Evolutionary conservation across 2,113 vertebrate genomes (phyloP).

Genomic region (Polyodon spathula): DNA sequence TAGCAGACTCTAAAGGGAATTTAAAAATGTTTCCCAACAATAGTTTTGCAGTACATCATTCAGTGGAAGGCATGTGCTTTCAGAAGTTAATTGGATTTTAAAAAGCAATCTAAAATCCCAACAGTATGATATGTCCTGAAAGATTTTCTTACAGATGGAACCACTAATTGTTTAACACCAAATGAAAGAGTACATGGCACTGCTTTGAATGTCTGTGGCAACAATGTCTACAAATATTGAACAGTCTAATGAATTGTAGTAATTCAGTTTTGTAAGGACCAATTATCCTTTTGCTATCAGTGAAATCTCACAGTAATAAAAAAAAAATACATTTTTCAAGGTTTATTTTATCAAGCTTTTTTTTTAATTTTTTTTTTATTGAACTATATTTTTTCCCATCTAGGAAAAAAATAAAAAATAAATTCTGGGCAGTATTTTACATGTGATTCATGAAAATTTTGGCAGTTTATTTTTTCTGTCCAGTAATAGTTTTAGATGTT

Average conservation of each 20-base stretch:
- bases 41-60: conserved; percentile 50
- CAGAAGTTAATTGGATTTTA: conserved; percentile 64
- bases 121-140: conserved; percentile 50
- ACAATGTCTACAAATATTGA: conserved; percentile 20
- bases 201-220: conserved; percentile 37
- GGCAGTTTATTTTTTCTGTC: too few relatives aligned
- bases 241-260: conserved; percentile 20
- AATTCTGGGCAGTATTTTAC: too few relatives aligned
- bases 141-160: conserved; percentile 47
- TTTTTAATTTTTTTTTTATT: too few relatives aligned
- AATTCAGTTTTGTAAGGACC: conserved; percentile 5
- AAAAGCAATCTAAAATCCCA: conserved; percentile 59
- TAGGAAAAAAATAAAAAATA: too few relatives aligned
- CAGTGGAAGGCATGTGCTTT: conserved; percentile 52
- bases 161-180: conserved; percentile 50
- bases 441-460: too few relatives aligned
- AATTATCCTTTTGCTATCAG: background rate
- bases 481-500: too few relatives aligned
- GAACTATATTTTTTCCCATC: too few relatives aligned
- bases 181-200: conserved; percentile 41
- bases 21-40: conserved; percentile 46
- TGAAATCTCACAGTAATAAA: background rate
- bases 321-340: conserved; percentile 7
- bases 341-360: conserved; percentile 5
- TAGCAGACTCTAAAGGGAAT: conserved; percentile 32